Conservation (phyloP, 2,113 vertebrate genomes). For the Daubentonia madagascariensis region DNA sequence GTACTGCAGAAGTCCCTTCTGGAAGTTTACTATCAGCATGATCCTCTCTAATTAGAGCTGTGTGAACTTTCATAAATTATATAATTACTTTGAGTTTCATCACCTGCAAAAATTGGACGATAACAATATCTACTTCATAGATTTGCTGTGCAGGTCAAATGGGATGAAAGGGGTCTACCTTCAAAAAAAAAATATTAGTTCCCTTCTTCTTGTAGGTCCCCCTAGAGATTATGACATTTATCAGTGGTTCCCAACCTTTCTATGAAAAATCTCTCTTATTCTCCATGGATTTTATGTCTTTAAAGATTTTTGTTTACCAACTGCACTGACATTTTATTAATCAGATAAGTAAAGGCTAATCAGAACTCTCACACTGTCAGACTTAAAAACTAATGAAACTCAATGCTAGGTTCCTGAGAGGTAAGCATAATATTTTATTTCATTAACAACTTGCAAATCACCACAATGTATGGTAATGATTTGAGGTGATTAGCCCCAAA, state of each 20-base stretch:
- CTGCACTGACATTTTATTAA: slow-evolving; percentile 19
- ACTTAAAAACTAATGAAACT: slow-evolving; percentile 37
- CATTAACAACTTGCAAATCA: background rate
- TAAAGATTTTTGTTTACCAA: slow-evolving; percentile 25
- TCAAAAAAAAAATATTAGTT: background rate
- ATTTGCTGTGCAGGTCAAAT: slow-evolving; percentile 20
- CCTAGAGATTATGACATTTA: background rate
- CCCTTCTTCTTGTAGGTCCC: background rate
- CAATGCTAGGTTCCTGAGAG: background rate
- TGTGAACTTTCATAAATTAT: slow-evolving; percentile 27
- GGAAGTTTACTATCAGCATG: background rate
- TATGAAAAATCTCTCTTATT: background rate
- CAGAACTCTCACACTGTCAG: background rate
- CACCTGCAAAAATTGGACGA: background rate
- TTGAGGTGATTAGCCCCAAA: background rate
- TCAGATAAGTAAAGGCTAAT: slow-evolving; percentile 15
- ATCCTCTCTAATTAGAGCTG: background rate
- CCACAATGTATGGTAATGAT: background rate
- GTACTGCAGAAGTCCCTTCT: background rate
- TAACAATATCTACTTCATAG: background rate
- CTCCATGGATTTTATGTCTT: background rate
- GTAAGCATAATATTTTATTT: background rate
- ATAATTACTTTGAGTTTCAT: background rate
- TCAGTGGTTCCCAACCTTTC: background rate
- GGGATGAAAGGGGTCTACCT: background rate